Evolutionary conservation across 2,797 vertebrate species (phyloP).

Genomic region (Rhinichthys osculus): DNA sequence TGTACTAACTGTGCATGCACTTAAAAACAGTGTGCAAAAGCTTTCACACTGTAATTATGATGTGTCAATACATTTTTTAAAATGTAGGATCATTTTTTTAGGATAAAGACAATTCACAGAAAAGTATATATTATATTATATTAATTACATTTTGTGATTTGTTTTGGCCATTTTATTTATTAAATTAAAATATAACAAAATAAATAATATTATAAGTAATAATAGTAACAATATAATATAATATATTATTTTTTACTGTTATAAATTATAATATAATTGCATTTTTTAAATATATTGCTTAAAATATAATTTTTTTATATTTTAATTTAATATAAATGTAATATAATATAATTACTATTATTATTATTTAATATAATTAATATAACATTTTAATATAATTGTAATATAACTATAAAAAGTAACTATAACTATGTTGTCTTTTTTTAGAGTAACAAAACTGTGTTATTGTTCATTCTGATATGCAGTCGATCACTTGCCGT

Average conservation of each 20-base stretch:
- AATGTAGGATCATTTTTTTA: neutral
- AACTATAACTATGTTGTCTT: neutral
- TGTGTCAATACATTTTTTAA: neutral
- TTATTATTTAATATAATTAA: too few relatives aligned
- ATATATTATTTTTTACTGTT: too few relatives aligned
- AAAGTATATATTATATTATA: neutral
- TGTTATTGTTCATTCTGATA: neutral
- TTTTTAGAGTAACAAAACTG: neutral
- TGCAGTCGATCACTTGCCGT: neutral
- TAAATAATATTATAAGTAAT: neutral
- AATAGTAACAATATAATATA: too few relatives aligned
- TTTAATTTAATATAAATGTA: too few relatives aligned
- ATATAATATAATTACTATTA: too few relatives aligned
- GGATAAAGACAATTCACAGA: neutral
- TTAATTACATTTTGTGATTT: neutral
- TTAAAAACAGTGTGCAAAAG: neutral
- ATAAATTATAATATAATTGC: too few relatives aligned
- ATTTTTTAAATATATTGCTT: too few relatives aligned
- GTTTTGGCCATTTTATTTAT: neutral
- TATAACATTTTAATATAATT: too few relatives aligned
- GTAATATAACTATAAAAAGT: neutral
- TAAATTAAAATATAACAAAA: neutral
- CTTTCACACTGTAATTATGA: neutral
- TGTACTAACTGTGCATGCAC: neutral
- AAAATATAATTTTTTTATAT: too few relatives aligned